phyloP scores from a whole-genome alignment of 2,888 invertebrate species.

The Cantharis flavilabris region DNA sequence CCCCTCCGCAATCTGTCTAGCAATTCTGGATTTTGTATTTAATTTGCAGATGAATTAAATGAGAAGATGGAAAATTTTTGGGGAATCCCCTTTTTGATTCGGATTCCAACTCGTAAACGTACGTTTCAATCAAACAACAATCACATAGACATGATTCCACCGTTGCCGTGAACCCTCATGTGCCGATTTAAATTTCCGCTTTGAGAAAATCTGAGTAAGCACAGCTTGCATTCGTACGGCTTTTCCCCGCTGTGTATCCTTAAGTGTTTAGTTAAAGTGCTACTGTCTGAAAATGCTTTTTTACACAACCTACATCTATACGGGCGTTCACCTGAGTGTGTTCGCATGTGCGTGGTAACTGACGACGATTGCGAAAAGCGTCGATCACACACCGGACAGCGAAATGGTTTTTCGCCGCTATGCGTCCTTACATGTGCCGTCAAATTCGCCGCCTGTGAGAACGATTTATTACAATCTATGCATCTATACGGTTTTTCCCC shows the following conservation, averaged over 20 bases:
- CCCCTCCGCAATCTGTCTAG: too few relatives aligned
- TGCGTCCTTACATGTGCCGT: constrained; percentile 97
- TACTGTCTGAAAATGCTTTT: constrained; percentile 98
- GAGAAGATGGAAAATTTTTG: neutral
- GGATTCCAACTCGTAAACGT: neutral
- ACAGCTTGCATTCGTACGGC: constrained; percentile 97
- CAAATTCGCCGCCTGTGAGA: constrained; percentile 97
- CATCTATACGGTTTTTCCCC: constrained; percentile 93
- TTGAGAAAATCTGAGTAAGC: constrained; percentile 94
- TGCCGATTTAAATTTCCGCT: constrained; percentile 98
- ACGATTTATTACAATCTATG: constrained; percentile 93
- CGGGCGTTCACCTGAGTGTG: constrained; percentile 99
- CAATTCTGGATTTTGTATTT: too few relatives aligned
- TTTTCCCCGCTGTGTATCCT: constrained; percentile 92
- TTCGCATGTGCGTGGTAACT: constrained; percentile 98
- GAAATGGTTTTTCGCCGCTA: constrained; percentile 97
- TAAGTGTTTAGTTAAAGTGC: constrained; percentile 95
- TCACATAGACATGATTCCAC: constrained; percentile 34
- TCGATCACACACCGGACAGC: constrained; percentile 95
- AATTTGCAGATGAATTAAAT: neutral
- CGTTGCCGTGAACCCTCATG: constrained; percentile 93
- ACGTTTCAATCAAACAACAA: constrained; percentile 20
- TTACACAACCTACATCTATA: constrained; percentile 93
- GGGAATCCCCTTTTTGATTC: neutral
- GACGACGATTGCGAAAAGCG: constrained; percentile 95